phyloP scores from a whole-genome alignment of 2,797 vertebrate species.

The Moxostoma hubbsi region DNA sequence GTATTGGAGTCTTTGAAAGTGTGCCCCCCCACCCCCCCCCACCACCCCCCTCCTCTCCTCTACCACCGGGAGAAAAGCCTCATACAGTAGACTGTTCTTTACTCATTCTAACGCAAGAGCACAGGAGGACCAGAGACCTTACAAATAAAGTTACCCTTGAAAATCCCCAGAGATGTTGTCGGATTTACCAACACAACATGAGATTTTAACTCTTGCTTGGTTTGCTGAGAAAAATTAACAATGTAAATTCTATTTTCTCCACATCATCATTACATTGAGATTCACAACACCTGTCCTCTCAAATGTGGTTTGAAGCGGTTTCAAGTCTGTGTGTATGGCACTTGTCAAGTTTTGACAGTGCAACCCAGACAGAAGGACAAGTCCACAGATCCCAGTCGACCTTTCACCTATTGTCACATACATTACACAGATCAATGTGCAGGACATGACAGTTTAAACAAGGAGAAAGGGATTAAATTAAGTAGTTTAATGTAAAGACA shows the following conservation, averaged over 20 bases:
- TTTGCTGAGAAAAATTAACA: not conserved
- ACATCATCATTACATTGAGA: not conserved
- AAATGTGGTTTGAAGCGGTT: not conserved
- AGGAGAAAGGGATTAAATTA: not conserved
- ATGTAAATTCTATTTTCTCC: not conserved
- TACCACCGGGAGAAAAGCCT: constrained; percentile 46
- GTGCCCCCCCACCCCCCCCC: no score
- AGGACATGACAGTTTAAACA: constrained; percentile 30
- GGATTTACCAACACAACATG: not conserved
- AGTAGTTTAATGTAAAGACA: not conserved
- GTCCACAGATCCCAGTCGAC: constrained; percentile 30
- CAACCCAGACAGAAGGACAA: constrained; percentile 27
- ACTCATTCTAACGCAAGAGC: constrained; percentile 41
- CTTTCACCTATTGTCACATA: constrained; percentile 15
- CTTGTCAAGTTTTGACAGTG: constrained; percentile 42
- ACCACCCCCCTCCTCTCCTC: constrained; percentile 18
- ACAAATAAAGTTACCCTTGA: constrained; percentile 37
- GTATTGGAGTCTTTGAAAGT: constrained; percentile 58
- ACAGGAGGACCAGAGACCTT: constrained; percentile 43
- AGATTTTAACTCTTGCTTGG: constrained; percentile 27
- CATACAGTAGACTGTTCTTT: constrained; percentile 53
- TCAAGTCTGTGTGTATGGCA: constrained; percentile 5
- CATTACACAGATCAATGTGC: not conserved
- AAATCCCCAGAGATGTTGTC: constrained; percentile 27
- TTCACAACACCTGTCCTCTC: not conserved